Conservation (phyloP, 2,888 invertebrate genomes). For the Polydesmus complanatus region DNA sequence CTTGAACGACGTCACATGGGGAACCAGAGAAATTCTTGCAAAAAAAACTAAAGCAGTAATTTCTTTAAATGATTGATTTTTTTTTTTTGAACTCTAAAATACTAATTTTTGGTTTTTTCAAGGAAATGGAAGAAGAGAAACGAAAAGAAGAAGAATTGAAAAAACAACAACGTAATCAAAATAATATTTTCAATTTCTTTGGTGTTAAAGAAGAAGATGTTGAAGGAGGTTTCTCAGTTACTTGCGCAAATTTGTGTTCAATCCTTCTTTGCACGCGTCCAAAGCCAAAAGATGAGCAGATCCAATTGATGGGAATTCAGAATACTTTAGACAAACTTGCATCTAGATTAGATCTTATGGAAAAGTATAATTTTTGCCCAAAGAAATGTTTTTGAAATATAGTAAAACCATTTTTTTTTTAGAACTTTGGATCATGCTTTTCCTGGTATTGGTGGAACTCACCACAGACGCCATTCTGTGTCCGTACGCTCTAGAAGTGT, state of each 20-base stretch:
- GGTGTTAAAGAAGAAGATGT: slow-evolving; percentile 15
- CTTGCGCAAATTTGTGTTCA: slow-evolving; percentile 40
- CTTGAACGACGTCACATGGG: slow-evolving; percentile 91
- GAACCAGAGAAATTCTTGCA: slow-evolving; percentile 81
- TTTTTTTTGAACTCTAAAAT: too few species aligned
- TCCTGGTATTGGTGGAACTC: not conserved
- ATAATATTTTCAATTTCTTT: slow-evolving; percentile 43
- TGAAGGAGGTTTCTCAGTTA: slow-evolving; percentile 15
- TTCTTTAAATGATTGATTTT: too few species aligned
- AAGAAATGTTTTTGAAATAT: not conserved
- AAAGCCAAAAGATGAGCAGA: slow-evolving; percentile 71
- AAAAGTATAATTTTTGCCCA: slow-evolving; percentile 35
- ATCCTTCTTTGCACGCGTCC: slow-evolving; percentile 82
- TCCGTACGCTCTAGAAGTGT: slow-evolving; percentile 5
- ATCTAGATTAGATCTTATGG: slow-evolving; percentile 63
- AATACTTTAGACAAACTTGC: slow-evolving; percentile 66
- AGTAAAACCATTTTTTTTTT: not conserved
- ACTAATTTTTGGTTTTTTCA: too few species aligned
- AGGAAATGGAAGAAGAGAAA: slow-evolving; percentile 77
- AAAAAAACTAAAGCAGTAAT: slow-evolving; percentile 86
- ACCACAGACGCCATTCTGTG: not conserved
- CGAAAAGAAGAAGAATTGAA: slow-evolving; percentile 68
- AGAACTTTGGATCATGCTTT: not conserved
- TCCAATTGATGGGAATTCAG: slow-evolving; percentile 68
- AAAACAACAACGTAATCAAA: slow-evolving; percentile 59